Evolutionary conservation across 2,113 vertebrate genomes (phyloP), one percentile per base, ranked within the genome.

Genomic region (Pontoporia blainvillei): DNA sequence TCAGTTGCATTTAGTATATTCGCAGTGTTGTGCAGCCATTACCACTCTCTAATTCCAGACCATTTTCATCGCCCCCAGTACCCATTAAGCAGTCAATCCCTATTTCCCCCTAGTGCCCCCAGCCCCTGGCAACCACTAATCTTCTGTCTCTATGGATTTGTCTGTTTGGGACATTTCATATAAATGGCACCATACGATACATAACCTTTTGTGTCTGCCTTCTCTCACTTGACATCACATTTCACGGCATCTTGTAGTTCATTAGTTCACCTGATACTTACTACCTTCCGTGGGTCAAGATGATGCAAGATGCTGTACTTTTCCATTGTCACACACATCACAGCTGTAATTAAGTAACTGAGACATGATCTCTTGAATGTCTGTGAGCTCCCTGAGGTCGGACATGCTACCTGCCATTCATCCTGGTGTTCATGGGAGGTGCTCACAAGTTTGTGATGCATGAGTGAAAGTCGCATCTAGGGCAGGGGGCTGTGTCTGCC

Each of bases 361-460:
- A 94, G 88, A 75, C n/a, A 6, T 21, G 27, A 7, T n/a, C 18
- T 76, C 31, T 14, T 67, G 59, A 12, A 17, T 46, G 31, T 84
- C 21, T 62, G 54, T 36, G 82, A 66, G 61, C 61, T 36, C 29
- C 27, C 73, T 4, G 54, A 71, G 72, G 71, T 34, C 66, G 62
- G 59, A 57, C 79, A 13, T 12, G 36, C 57, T 0, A 1, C 25
- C 79, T 6, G 0, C 25, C 0, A 3, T 34, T 39, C 61, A 39
- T 21, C 27, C 21, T 23, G 14, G 49, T 6, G 11, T 18, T 82
- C 2, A 4, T 14, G 36, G 39, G 36, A 31, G 71, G 61, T 29
- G 69, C 52, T 39, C 59, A 31, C 23, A 27, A 15, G 59, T 81
- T 10, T 41, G 61, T 41, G 84, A 64, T 14, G 34, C 21, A 0